Conservation (phyloP, 2,888 invertebrate genomes). For the Patella pellucida region DNA sequence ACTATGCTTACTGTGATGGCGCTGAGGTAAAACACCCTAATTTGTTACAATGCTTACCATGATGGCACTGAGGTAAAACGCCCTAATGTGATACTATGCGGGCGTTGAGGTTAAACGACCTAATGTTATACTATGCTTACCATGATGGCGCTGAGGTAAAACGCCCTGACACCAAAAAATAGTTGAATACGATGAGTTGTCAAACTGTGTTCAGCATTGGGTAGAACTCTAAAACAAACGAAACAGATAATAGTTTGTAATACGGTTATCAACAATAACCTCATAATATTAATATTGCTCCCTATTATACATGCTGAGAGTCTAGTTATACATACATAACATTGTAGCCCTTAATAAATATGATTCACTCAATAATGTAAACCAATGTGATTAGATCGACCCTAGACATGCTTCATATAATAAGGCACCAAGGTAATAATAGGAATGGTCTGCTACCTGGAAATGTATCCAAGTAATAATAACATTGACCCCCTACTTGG, state of each 20-base stretch:
- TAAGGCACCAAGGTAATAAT: slow-evolving; percentile 34
- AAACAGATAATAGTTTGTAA: not conserved
- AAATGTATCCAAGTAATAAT: not conserved
- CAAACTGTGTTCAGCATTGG: slow-evolving; percentile 30
- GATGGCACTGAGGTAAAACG: too few species aligned
- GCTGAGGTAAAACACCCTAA: too few species aligned
- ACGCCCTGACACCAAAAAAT: slow-evolving; percentile 25
- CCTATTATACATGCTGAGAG: slow-evolving; percentile 35
- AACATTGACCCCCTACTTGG: slow-evolving; percentile 6
- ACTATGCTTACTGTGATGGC: not conserved
- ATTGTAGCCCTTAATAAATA: too few species aligned
- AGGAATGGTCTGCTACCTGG: slow-evolving; percentile 29
- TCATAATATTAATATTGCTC: not conserved
- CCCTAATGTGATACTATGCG: not conserved
- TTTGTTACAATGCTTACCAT: too few species aligned
- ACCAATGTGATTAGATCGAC: too few species aligned
- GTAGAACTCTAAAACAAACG: slow-evolving; percentile 23
- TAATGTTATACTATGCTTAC: slow-evolving; percentile 17
- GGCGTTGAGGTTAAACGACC: slow-evolving; percentile 28
- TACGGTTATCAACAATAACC: not conserved
- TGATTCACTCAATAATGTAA: too few species aligned
- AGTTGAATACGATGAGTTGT: slow-evolving; percentile 23
- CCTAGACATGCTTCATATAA: slow-evolving; percentile 27
- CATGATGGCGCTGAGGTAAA: slow-evolving; percentile 29
- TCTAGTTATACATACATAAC: slow-evolving; percentile 13